Evolutionary conservation across 2,113 vertebrate species (phyloP), one percentile per base, ranked within the genome.

Genomic region (Phyllostomus hastatus): DNA sequence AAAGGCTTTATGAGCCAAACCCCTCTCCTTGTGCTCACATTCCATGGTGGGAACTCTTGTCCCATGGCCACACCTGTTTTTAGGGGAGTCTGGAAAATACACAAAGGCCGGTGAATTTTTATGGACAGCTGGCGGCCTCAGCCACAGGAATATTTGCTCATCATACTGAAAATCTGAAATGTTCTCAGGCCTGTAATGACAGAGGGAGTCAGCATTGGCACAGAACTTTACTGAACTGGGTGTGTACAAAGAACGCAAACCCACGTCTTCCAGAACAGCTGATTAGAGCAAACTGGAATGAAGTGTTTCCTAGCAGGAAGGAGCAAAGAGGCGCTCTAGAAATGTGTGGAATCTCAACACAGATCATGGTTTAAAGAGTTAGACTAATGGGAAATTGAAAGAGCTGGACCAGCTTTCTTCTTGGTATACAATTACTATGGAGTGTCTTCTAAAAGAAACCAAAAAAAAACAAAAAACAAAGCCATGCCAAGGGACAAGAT

Each of bases 301-400:
- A 54, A 46, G 61, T 38, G 2, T 28, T 84, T 75, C 94, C 38
- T n/a, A 91, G 31, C 28, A 89, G 70, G 41, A 80, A 73, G n/a
- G 46, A 78, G 10, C 20, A 43, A 91, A 85, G 59, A 76, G 31
- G 38, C 19, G 15, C 82, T 91, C 20, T 26, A 52, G 16, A 85
- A 79, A 46, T 89, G 8, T 59, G 79, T 59, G 10, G 5, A 86
- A 48, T 59, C 31, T 79, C 81, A 90, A 72, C 19, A 33, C 2
- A 88, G 75, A 88, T 94, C 31, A 41, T 84, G 24, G 90, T 92
- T 94, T 90, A 73, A 92, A 50, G 12, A 79, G 83, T 61, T 69
- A 82, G 57, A 75, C 22, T 84, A 70, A 72, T 48, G 31, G 57
- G 76, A 79, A 93, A 64, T 84, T 24, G 33, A 93, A 87, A 46